Conservation (phyloP, 2,113 vertebrate species). For the Sinocyclocheilus anophthalmus region DNA sequence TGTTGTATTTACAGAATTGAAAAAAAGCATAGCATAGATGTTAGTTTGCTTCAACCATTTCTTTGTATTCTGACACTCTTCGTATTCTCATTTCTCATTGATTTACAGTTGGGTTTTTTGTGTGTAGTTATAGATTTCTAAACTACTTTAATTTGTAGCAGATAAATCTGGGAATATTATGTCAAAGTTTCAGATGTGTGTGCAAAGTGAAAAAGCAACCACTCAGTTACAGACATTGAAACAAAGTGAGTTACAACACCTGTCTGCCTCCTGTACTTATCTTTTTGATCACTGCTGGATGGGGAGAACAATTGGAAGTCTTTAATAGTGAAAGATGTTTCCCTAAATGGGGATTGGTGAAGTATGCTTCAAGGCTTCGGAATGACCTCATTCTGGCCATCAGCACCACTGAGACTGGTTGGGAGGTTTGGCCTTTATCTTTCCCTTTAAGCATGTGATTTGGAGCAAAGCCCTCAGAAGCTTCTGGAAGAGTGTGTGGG, state of each 20-base stretch:
- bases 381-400: constrained; percentile 63
- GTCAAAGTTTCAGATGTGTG: background rate
- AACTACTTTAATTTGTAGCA: constrained; percentile 4
- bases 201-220: background rate
- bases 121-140: background rate
- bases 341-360: background rate
- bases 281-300: background rate
- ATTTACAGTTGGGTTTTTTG: background rate
- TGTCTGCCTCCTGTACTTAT: background rate
- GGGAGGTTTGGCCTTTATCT: constrained; percentile 73
- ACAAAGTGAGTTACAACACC: background rate
- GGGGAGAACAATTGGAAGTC: background rate
- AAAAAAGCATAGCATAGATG: too few relatives aligned
- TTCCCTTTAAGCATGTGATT: constrained; percentile 65
- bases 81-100: background rate
- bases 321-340: constrained; percentile 20
- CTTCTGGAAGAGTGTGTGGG: constrained; percentile 61
- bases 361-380: constrained; percentile 35
- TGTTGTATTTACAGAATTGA: too few relatives aligned
- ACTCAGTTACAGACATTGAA: background rate
- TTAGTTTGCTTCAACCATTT: too few relatives aligned
- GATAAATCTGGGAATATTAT: background rate
- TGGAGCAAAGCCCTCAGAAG: constrained; percentile 69
- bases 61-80: background rate
- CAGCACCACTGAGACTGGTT: constrained; percentile 55